Base-by-base conservation (phyloP, 2,888 invertebrate species). In the Drosophila borborema region DNA sequence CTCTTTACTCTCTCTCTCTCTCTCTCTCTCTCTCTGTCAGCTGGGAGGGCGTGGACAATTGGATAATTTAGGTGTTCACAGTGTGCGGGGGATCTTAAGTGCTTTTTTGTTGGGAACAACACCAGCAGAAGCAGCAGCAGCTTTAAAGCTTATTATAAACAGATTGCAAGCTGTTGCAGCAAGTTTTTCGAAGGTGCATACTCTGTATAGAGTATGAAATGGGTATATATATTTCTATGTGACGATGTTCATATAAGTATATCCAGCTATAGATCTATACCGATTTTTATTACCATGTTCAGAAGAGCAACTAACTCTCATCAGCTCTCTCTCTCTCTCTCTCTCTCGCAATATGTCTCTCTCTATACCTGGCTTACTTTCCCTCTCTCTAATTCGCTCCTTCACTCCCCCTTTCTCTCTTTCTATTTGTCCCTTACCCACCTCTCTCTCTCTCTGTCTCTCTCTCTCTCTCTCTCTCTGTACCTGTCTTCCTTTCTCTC, bases 71-170 rank as follows among this genome's bases (percentile, higher is more conserved):
- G 28, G 14, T 28, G 2, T 40, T 7, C 28, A 6, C 18, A 14
- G 31, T 9, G 38, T 1, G 36, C 34, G 34, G 36, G 36, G 58
- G 36, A 31, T 60, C 38, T 40, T 60, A 40, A 48, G 48, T 48
- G 59, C 48, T 40, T 60, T 48, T 38, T 59, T 7, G 46, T 20
- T 5, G 3, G n/a, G 23, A 18, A 1, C 18, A 34, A 6, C 48
- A 51, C 12, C 31, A 34, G 12, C n/a, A 51, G n/a, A 31, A 45
- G 4, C 7, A n/a, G 34, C 10, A 53, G 38, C 36, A 54, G 38
- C 53, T 23, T 16, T 54, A 12, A 41, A 41, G 55, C 28, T 55
- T 55, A 55, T 55, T 55, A 55, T 41, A 38, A 55, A 55, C 55
- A 28, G n/a, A 55, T 55, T 55, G n/a, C 55, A 36, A 12, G 36